Base-by-base conservation (phyloP, 2,888 invertebrate genomes). In the Drosophila merina region DNA sequence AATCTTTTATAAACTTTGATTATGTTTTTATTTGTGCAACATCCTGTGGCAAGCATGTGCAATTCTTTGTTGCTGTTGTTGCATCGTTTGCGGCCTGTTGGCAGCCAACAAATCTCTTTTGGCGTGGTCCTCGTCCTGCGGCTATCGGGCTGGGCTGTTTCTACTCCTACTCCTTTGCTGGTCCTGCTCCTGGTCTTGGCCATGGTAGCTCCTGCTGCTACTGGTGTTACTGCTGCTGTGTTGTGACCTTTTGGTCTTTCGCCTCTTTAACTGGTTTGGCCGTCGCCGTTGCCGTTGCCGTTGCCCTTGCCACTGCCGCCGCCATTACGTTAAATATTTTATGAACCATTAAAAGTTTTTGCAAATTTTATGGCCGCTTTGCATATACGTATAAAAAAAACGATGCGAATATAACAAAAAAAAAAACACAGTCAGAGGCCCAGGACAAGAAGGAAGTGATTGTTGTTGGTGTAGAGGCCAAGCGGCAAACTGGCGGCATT, bases 301-400 rank as follows among this genome's bases (percentile, higher is more conserved):
- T 83, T 82, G 74, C 76, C 67, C 50, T 79, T 82, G 20, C 20
- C 20, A 2, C 20, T 20, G 82, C 76, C 82, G 72, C 56, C 68
- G 74, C 76, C 88, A 88, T 88, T 85, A 85, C 72, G 82, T 88
- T 88, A 87, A 88, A 85, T 85, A 88, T 85, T 85, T 88, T 85
- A 85, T 85, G 85, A 85, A 82, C 88, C 87, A 88, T 85, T 85
- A 85, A 85, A 85, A 88, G 88, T 84, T 85, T 86, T 76, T 86
- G 74, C 87, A 88, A 84, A 88, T 85, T 85, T 85, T 85, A 85
- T 85, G 77, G 85, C 79, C 85, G 88, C 82, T 88, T 85, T 85
- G 87, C 88, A 85, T 85, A 88, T 51, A 73, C 48, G 57, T 48
- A 74, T 42, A 57, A 56, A 72, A 48, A 50, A 62, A 49, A 12